Evolutionary conservation across 2,797 vertebrate species (phyloP), one percentile per base, ranked within the genome.

Genomic region (Falco novaeseelandiae): DNA sequence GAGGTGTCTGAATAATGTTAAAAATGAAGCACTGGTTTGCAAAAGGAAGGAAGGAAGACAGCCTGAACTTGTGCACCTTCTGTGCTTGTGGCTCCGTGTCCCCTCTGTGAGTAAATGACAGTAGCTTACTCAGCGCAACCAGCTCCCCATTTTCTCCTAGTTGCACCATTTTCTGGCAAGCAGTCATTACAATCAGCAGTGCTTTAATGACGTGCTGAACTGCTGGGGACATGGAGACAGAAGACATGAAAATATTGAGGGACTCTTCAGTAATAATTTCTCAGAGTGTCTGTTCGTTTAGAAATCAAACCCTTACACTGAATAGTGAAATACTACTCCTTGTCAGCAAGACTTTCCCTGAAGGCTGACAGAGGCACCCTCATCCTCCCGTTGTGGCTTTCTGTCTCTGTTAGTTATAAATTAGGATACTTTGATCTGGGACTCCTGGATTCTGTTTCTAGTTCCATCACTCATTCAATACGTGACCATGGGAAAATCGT

Each of bases 41-140:
- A 72, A 93, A 81, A 89, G 20, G 36, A 70, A 79, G 19, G 34
- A 46, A 89, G 38, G 19, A 57, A 87, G 88, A 89, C 93, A 89
- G 67, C 38, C 70, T 92, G 96, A 94, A 84, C 86, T 95, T 67
- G 73, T 92, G 58, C 51, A 77, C 80, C 59, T 95, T 72, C 40
- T 44, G n/a, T 58, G 69, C 42, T 88, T 66, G 42, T 81, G 52
- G 66, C 27, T 87, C 30, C 2, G 5, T 32, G 70, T 44, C 40
- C 54, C 6, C 40, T 17, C 70, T 21, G 29, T 10, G 57, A 92
- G 51, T 26, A 49, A 76, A 66, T 2, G n/a, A 27, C 34, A 48
- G 74, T 8, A 87, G 25, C 87, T 94, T 87, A 29, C 51, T 79
- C 62, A 94, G 83, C 36, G 2, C 25, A 25, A 10, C 23, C 59